These are phyloP conservation scores for Oxyura jamaicensis DNA, from an alignment of 2,113 vertebrate species.

Conservation along the genomic window DNA sequence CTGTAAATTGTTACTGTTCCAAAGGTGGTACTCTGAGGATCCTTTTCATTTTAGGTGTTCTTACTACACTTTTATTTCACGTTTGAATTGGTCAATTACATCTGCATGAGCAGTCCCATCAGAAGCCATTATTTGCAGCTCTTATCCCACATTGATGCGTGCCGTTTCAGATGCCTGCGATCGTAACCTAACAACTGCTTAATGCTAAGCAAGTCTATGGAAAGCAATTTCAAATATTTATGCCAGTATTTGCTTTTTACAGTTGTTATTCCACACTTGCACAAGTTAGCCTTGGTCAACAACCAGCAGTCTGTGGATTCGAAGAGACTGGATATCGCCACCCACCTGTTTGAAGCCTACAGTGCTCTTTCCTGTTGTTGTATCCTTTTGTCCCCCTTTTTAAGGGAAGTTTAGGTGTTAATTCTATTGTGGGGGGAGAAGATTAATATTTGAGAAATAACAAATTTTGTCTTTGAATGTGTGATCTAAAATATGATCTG, in stretches of 20 bases:
- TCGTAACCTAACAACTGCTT: neutral
- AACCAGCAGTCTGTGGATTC: constrained; percentile 92
- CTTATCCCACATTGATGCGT: neutral
- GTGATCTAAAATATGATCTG: neutral
- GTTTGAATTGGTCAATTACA: neutral
- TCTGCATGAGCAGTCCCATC: neutral
- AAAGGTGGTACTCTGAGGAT: neutral
- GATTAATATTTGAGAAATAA: neutral
- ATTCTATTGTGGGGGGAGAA: neutral
- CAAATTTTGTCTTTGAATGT: neutral
- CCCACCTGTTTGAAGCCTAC: constrained; percentile 97
- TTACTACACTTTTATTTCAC: neutral
- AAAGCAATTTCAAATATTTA: neutral
- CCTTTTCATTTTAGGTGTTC: neutral
- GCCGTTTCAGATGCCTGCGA: neutral
- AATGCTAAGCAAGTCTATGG: neutral
- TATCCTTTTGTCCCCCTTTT: constrained; percentile 83
- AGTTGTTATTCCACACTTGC: constrained; percentile 98
- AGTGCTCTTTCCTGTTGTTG: constrained; percentile 99
- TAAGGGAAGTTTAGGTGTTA: neutral
- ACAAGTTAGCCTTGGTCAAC: constrained; percentile 93
- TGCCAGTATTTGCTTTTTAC: constrained; percentile 37
- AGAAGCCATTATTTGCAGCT: neutral
- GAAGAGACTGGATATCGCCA: constrained; percentile 94
- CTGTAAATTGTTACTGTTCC: neutral